These are phyloP conservation scores for Fragum fragum DNA, from an alignment of 2,888 invertebrate species.

Conservation along the genomic window DNA sequence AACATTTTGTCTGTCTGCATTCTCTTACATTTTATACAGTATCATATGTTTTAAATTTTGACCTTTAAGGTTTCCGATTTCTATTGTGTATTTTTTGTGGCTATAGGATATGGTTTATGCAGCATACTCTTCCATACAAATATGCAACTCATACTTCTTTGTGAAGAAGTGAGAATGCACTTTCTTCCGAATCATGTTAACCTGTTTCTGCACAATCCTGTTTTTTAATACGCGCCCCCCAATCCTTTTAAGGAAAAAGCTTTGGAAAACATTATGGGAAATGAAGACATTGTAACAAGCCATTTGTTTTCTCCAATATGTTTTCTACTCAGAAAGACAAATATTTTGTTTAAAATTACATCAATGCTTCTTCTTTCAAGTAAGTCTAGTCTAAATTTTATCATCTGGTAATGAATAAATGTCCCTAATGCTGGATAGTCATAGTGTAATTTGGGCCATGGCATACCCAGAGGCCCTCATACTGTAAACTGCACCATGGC, in stretches of 20 bases:
- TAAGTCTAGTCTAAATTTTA: too few relatives aligned
- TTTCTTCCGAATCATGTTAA: not conserved
- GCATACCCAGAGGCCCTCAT: too few relatives aligned
- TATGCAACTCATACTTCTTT: not conserved
- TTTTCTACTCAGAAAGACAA: too few relatives aligned
- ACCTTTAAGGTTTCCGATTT: not conserved
- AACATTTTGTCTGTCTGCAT: too few relatives aligned
- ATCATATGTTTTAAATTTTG: not conserved
- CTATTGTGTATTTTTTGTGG: not conserved
- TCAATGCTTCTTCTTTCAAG: too few relatives aligned
- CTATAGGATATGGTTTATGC: not conserved
- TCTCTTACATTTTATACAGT: not conserved
- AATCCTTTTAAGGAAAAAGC: not conserved
- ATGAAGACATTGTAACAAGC: not conserved
- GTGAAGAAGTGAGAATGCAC: not conserved
- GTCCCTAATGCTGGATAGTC: too few relatives aligned
- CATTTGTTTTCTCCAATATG: too few relatives aligned
- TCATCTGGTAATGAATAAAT: too few relatives aligned
- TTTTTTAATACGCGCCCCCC: not conserved
- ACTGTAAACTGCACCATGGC: too few relatives aligned
- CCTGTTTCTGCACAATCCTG: not conserved
- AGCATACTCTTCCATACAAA: not conserved
- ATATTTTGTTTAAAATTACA: too few relatives aligned
- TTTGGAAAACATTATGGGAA: constrained; percentile 12
- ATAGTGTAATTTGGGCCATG: too few relatives aligned